phyloP scores from a whole-genome alignment of 2,113 vertebrate genomes.

The Regulus satrapa region DNA sequence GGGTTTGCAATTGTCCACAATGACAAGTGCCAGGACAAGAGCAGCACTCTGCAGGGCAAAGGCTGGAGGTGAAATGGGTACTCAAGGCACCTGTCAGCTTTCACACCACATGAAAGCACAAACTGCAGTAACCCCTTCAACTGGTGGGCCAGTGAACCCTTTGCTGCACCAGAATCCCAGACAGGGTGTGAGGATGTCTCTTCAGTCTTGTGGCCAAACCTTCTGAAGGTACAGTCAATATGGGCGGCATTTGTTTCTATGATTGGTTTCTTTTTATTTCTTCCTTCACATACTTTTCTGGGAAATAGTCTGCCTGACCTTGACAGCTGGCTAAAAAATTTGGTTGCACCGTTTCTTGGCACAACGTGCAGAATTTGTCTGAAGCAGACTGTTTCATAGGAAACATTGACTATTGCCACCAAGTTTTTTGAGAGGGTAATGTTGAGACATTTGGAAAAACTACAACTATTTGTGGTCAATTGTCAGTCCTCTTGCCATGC shows the following conservation, averaged over 20 bases:
- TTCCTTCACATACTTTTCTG: not conserved
- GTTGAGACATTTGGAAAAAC: not conserved
- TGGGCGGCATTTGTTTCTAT: not conserved
- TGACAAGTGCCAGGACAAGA: not conserved
- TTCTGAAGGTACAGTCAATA: not conserved
- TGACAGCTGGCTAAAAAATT: constrained; percentile 26
- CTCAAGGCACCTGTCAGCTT: not conserved
- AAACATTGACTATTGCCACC: not conserved
- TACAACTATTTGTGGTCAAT: not conserved
- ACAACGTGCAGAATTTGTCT: not conserved
- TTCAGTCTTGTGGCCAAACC: not conserved
- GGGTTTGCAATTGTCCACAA: not conserved
- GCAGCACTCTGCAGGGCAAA: rapidly evolving
- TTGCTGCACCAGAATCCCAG: not conserved
- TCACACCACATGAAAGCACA: not conserved
- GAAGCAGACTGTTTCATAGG: not conserved
- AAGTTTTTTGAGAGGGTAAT: not conserved
- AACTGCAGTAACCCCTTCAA: not conserved
- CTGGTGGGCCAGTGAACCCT: not conserved
- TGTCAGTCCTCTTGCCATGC: rapidly evolving
- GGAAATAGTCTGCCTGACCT: constrained; percentile 21
- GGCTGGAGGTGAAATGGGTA: not conserved
- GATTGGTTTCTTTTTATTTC: not conserved
- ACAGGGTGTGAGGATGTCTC: not conserved
- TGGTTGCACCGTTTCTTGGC: not conserved